Evolutionary conservation across 2,797 vertebrate genomes (phyloP), one percentile per base, ranked within the genome.

Genomic region (Linurgus olivaceus): DNA sequence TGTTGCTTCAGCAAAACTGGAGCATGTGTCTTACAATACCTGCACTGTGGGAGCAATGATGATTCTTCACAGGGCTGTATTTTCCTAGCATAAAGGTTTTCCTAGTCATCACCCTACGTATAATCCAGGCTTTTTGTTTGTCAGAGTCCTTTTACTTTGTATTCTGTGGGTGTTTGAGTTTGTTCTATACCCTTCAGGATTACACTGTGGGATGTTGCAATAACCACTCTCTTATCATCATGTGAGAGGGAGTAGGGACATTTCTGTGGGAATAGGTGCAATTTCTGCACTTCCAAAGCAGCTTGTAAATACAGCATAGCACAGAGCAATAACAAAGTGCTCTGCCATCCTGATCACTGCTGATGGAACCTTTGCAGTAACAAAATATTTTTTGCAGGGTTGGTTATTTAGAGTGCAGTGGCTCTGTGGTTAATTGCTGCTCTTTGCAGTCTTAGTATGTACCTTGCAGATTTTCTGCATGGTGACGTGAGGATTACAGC

Each of bases 1-100:
- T 81, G 67, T 86, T 84, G 59, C 45, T 94, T 19, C 48, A 86
- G 55, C 33, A 91, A 88, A 89, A 88, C 50, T 77, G 31, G 37
- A 89, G 23, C 33, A 29, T 81, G n/a, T 84, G 37, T 71, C 66
- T 88, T 90, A 70, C 44, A 93, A 76, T 82, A 90, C 17, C 35
- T 76, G 55, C 35, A 51, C 42, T 2, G 4, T 86, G 83, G 79
- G 67, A 94, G 52, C 77, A 85, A 92, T 91, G 83, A 84, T 51
- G 48, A 40, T 79, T 75, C 85, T 84, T 90, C 76, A 63, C 48
- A 63, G 62, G 50, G 47, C 71, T 87, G 48, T 91, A 73, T 93
- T 94, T 94, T 96, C 73, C 67, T 57, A 63, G 29, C 23, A 71
- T 73, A 92, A 91, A n/a, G 42, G 20, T 86, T 91, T 94, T 94